A percentile compares a stretch with the other conserved stretches of the same genome.
Conservation (phyloP, 2,797 vertebrate genomes). For the Sarcoramphus papa region DNA sequence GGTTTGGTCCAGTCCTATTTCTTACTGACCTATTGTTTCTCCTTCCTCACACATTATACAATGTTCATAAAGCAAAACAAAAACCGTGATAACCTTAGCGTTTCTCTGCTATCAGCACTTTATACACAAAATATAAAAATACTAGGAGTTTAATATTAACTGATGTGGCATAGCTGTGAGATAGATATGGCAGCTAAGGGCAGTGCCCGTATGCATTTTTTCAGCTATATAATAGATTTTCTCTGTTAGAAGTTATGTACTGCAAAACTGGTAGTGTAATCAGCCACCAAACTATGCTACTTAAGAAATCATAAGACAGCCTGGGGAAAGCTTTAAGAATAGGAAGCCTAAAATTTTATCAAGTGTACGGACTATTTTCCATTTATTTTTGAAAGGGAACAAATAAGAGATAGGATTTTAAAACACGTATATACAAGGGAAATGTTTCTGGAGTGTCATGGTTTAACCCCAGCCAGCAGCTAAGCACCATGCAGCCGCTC, state of each 20-base stretch:
- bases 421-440: neutral
- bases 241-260: neutral
- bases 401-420: neutral
- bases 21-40: neutral
- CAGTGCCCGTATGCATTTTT: neutral
- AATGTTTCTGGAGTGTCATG: neutral
- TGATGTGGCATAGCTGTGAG: neutral
- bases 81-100: neutral
- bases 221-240: neutral
- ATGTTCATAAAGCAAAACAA: neutral
- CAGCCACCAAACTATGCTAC: neutral
- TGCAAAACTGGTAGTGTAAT: neutral
- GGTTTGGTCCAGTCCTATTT: neutral
- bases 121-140: neutral
- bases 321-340: neutral
- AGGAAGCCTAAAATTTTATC: neutral
- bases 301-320: neutral
- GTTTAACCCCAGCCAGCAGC: no score
- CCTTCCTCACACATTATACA: neutral
- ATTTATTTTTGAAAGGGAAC: neutral
- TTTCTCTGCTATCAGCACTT: neutral
- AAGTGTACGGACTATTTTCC: neutral
- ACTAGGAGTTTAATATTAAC: conserved; percentile 4
- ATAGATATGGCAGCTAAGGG: neutral
- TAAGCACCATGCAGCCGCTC: no score